These are phyloP conservation scores for Leptodactylus fuscus DNA, from an alignment of 2,113 vertebrate species.

Conservation along the genomic window DNA sequence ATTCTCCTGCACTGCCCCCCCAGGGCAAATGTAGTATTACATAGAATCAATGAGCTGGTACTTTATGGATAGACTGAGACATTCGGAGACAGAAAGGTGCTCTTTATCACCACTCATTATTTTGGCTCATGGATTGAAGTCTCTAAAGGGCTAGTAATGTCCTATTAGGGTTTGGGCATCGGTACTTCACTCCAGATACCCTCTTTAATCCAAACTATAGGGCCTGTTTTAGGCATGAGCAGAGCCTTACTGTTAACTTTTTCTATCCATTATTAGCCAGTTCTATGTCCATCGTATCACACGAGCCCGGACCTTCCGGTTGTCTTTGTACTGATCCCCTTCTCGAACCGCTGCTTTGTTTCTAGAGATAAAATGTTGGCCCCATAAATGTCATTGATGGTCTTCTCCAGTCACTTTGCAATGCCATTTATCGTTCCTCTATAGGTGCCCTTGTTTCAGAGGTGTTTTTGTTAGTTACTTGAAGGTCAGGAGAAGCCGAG, in stretches of 20 bases:
- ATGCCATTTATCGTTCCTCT: background rate
- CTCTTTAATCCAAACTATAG: background rate
- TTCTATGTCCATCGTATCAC: background rate
- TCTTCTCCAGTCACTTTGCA: background rate
- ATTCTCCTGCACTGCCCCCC: too few relatives aligned
- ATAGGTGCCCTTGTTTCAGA: background rate
- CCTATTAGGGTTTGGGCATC: background rate
- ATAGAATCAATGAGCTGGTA: background rate
- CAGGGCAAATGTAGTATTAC: background rate
- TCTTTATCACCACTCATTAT: background rate
- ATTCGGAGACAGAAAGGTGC: background rate
- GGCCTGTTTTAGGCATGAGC: background rate
- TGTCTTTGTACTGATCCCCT: background rate
- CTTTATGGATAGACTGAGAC: background rate
- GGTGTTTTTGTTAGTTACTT: constrained; percentile 13
- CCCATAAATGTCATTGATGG: background rate
- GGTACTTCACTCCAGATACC: background rate
- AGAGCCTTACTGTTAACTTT: background rate
- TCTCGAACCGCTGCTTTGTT: background rate
- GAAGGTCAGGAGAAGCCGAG: constrained; percentile 16
- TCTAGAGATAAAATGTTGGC: background rate
- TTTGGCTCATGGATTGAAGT: background rate
- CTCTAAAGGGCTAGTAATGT: background rate
- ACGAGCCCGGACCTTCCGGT: background rate
- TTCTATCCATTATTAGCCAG: background rate